Evolutionary conservation across 2,888 invertebrate genomes (phyloP), one percentile per base, ranked within the genome.

Genomic region (Nomada ferruginata): DNA sequence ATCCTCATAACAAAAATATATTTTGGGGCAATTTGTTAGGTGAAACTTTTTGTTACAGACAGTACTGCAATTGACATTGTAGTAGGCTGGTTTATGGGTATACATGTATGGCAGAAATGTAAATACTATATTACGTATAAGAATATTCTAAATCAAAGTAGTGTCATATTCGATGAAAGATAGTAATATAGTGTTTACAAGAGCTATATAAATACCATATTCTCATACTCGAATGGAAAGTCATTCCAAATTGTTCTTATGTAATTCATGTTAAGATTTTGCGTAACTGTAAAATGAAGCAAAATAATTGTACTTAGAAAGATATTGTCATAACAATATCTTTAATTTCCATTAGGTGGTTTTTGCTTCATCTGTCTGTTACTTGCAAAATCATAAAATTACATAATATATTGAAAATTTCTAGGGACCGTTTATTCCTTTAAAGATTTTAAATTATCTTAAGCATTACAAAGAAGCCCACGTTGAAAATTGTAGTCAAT

Each of bases 231-330:
- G 53, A 36, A 72, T 66, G 75, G 55, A 57, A 71, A 29, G 29
- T 82, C 82, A 85, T 85, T 85, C 85, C 82, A 82, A 82, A 85
- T 77, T 82, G 70, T 85, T 72, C 76, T 64, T 52, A 59, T 68
- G 65, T 76, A 63, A 71, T 68, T 73, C 69, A 72, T 73, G 70
- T 57, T 73, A 73, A n/a, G 61, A 64, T 64, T 72, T 64, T 72
- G 50, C 20, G 36, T 65, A 69, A 72, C 55, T 23, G 64, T 9
- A 52, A 57, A 64, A 76, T 60, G 72, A 73, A 80, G 73, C 60
- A 61, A 71, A 76, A 61, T 52, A 15, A 64, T 61, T 57, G 11
- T 84, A 84, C 82, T 84, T 73, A 70, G 20, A 59, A 53, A 63
- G 74, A 44, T 82, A 47, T 64, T 63, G 63, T 75, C 66, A 47